Percentiles rank a stretch among this genome's conserved stretches.
These are phyloP conservation scores for Ditula angustiorana DNA, from an alignment of 2,888 invertebrate species.

Conservation along the genomic window DNA sequence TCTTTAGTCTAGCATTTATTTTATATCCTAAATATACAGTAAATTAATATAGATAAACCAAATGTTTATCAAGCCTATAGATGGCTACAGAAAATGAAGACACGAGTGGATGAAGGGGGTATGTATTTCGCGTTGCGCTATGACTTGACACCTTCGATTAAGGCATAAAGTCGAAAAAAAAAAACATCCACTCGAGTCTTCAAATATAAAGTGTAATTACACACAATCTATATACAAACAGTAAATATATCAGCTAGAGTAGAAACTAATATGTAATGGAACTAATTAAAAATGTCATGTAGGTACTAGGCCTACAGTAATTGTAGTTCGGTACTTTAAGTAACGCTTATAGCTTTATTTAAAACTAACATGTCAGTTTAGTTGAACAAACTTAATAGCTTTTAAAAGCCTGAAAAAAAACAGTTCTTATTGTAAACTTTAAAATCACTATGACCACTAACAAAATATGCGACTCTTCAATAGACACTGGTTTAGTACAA, in stretches of 20 bases:
- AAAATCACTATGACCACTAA: not conserved
- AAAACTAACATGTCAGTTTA: not conserved
- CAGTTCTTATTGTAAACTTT: not conserved
- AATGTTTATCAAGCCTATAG: conserved; percentile 19
- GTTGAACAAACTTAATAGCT: not conserved
- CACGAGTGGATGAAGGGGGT: too few relatives aligned
- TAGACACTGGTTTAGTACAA: not conserved
- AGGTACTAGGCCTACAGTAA: conserved; percentile 16
- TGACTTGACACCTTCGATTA: too few relatives aligned
- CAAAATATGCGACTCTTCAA: not conserved
- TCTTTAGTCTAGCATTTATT: conserved; percentile 31
- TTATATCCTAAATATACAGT: conserved; percentile 15
- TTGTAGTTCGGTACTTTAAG: conserved; percentile 9
- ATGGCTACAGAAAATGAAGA: conserved; percentile 15
- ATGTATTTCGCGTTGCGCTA: too few relatives aligned
- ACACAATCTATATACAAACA: conserved; percentile 28
- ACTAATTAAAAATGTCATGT: conserved; percentile 13
- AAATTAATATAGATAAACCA: conserved; percentile 20
- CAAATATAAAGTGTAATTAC: too few relatives aligned
- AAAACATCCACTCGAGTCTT: too few relatives aligned
- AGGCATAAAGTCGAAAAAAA: too few relatives aligned
- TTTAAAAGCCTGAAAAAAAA: not conserved
- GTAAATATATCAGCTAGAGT: conserved; percentile 13
- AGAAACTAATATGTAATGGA: conserved; percentile 5
- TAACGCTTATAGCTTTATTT: not conserved